Evolutionary conservation across 2,797 vertebrate species (phyloP).

Genomic region (Parambassis ranga): DNA sequence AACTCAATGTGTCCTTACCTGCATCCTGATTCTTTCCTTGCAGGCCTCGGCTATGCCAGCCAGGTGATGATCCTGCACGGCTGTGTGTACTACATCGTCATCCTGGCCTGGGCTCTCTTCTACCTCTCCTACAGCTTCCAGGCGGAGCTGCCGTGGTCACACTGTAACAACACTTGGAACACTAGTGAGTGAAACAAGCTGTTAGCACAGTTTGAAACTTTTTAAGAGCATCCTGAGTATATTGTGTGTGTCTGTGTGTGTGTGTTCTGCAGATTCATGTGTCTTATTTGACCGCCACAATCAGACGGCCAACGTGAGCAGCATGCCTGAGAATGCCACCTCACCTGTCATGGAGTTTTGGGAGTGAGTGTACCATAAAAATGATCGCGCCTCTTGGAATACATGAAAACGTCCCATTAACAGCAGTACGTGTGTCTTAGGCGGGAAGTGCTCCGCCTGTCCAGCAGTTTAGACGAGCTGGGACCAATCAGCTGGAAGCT

Average conservation of each 20-base stretch:
- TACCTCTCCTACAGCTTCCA: constrained; percentile 76
- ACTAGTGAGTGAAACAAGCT: constrained; percentile 51
- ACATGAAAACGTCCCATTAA: too few species aligned
- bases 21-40: neutral
- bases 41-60: constrained; percentile 78
- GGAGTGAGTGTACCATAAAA: constrained; percentile 80
- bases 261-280: constrained; percentile 61
- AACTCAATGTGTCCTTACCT: neutral
- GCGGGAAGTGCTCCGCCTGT: constrained; percentile 73
- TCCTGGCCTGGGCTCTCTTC: constrained; percentile 78
- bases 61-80: constrained; percentile 79
- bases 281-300: constrained; percentile 60
- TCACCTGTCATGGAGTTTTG: constrained; percentile 90
- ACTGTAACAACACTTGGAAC: constrained; percentile 83
- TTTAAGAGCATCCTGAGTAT: neutral
- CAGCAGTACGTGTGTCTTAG: constrained; percentile 34
- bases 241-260: neutral
- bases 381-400: neutral
- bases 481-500: constrained; percentile 75
- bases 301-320: constrained; percentile 46
- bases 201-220: neutral
- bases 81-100: constrained; percentile 78
- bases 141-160: constrained; percentile 72
- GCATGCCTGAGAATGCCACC: constrained; percentile 72
- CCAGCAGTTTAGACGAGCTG: constrained; percentile 59